Percentiles rank a stretch among this genome's conserved stretches.
These are phyloP conservation scores for Leptopilina syphax DNA, from an alignment of 2,888 invertebrate genomes.

Conservation along the genomic window DNA sequence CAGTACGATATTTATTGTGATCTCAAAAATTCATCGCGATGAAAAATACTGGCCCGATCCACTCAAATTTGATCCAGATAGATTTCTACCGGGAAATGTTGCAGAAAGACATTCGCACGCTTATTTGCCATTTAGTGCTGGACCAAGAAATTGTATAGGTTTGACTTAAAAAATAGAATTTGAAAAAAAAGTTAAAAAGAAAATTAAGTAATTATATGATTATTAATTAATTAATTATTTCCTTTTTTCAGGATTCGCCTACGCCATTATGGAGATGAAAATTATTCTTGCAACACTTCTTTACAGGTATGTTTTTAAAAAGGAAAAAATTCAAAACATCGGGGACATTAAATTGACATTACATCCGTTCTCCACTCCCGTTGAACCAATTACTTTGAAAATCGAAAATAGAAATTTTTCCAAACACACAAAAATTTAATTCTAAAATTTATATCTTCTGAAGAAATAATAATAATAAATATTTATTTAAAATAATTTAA, in stretches of 20 bases:
- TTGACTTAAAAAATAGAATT: background rate
- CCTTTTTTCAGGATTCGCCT: background rate
- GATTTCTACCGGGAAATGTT: background rate
- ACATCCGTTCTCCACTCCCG: background rate
- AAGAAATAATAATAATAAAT: no score
- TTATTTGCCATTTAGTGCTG: conserved; percentile 5
- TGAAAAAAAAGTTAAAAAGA: no score
- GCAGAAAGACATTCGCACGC: background rate
- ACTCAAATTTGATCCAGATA: background rate
- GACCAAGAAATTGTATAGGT: conserved; percentile 1
- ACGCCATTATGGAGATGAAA: background rate
- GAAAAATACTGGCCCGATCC: conserved; percentile 7
- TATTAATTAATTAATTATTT: background rate
- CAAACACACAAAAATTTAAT: background rate
- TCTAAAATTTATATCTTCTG: background rate
- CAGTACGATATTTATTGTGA: background rate
- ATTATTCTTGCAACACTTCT: background rate
- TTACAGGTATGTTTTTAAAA: background rate
- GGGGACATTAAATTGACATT: background rate
- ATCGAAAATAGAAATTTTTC: background rate
- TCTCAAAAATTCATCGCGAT: conserved; percentile 6
- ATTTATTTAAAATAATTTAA: no score
- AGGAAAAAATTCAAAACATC: background rate
- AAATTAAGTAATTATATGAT: no score
- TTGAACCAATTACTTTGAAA: background rate